Evolutionary conservation across 1,140 invertebrate genomes (phyloP), one percentile per base, ranked within the genome.

Genomic region (Bicyclus anynana): DNA sequence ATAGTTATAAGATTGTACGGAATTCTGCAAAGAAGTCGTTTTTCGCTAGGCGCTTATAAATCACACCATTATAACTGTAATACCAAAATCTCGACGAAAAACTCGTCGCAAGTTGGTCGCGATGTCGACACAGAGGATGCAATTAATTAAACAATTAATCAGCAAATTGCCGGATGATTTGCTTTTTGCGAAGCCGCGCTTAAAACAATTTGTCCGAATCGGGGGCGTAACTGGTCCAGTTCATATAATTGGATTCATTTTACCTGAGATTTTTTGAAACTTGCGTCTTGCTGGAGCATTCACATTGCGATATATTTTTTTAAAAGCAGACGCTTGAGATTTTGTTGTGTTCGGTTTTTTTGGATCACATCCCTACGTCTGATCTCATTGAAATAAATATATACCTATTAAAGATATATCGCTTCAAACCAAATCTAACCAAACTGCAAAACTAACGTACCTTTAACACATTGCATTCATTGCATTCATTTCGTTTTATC

Each of bases 91-190:
- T 50, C 54, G 23, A 54, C 21, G 62, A 71, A n/a, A 75, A 77
- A 73, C 61, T 44, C 38, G 53, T 40, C 40, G 29, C n/a, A 10
- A 56, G 52, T 27, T 56, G 62, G 59, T 58, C 59, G 67, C 69
- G 67, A 68, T 65, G 69, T 65, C 55, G 62, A 59, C 70, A 71
- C 68, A 68, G 57, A 63, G 53, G 64, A 65, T 66, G 69, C 76
- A 87, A 87, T 87, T 87, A 84, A 87, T 87, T 87, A 84, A 85
- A 87, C 79, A 87, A 87, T 87, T 87, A 85, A 87, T 85, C 79
- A 78, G 63, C 76, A 78, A 87, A 85, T 87, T 87, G 72, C 76
- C 63, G 50, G 71, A 78, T 79, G 77, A 82, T 84, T 87, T 80
- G 74, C 72, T 84, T 87, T 84, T 85, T 87, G 62, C 67, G 38